Conservation (phyloP, 92 coral and sea anemone genomes). For the Pocillopora meandrina region DNA sequence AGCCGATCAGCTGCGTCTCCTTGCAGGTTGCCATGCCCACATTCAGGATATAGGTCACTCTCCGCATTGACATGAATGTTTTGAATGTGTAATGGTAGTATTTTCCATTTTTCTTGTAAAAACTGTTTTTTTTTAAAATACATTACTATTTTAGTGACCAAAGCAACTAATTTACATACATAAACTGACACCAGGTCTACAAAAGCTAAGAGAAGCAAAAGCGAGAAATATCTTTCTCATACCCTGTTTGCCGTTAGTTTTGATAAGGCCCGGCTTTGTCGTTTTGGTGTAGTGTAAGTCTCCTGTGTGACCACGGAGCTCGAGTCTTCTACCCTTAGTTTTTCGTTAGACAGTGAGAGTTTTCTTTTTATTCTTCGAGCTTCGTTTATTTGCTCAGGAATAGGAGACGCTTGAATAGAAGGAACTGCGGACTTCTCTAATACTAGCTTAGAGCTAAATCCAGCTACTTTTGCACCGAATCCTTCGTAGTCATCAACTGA, state of each 20-base stretch:
- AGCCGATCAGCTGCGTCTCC: conserved; percentile 36
- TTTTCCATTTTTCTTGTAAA: conserved; percentile 57
- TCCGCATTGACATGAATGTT: conserved; percentile 35
- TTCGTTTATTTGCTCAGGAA: conserved; percentile 35
- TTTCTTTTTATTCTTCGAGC: conserved; percentile 24
- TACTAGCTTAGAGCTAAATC: conserved; percentile 39
- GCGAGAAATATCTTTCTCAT: background rate
- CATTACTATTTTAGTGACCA: no score
- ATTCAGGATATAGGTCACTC: conserved; percentile 18
- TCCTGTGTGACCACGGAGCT: background rate
- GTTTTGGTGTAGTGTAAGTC: background rate
- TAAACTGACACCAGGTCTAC: no score
- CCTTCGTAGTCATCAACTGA: conserved; percentile 9
- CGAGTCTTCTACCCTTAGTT: background rate
- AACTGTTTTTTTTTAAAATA: no score
- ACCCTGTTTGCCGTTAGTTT: conserved; percentile 41
- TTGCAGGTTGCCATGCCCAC: conserved; percentile 53
- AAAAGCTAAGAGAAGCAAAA: no score
- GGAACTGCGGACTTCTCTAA: conserved; percentile 44
- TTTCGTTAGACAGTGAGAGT: background rate
- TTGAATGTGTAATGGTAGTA: conserved; percentile 49
- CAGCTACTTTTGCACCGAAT: conserved; percentile 36
- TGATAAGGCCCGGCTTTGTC: conserved; percentile 23
- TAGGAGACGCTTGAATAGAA: conserved; percentile 40
- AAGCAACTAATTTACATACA: no score